Base-by-base conservation (phyloP, 2,797 vertebrate genomes). In the Notolepis coatsorum region DNA sequence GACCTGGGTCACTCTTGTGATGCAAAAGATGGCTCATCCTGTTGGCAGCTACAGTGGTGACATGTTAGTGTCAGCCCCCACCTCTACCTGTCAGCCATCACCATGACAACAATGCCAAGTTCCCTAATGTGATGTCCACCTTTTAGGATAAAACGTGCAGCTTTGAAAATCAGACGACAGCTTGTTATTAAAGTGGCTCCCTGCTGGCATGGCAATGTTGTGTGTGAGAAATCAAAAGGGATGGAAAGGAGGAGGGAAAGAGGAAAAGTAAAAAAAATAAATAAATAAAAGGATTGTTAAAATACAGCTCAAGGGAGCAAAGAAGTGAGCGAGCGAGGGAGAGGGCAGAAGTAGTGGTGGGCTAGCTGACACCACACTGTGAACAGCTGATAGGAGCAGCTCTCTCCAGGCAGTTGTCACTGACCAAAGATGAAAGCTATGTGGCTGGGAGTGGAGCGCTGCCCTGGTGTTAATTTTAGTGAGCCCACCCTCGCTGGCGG, bases 401-500 rank as follows among this genome's bases (percentile, higher is more conserved):
- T 87, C 82, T 61, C 87, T 71, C 75, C 76, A 80, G 72, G 82
- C 90, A 88, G 76, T 89, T 87, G 88, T 89, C 88, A 86, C 80
- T 88, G 91, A 88, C 87, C 70, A 83, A 50, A 80, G 86, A 91
- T 90, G 82, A 92, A 90, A 90, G 89, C 83, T 88, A 82, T 91
- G 88, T 80, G 88, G 84, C 77, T 77, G 82, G 77, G 67, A 87
- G 83, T 75, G 77, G 86, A 86, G 73, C 63, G 68, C 78, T 82
- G 67, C 67, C 53, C 84, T 64, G 46, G 84, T 91, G 88, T 91
- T 93, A 89, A 93, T 93, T 93, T 93, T 93, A 92, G 91, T 84
- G 88, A 88, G 87, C 81, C 85, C 85, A 82, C 80, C 70, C 84
- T 69, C 48, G 74, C 77, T 75, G 50, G 70, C 63, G 70, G 80